Percentiles rank a stretch among this genome's conserved stretches.
Evolutionary conservation across 2,113 vertebrate genomes (phyloP).

Genomic region (Pedetes capensis): DNA sequence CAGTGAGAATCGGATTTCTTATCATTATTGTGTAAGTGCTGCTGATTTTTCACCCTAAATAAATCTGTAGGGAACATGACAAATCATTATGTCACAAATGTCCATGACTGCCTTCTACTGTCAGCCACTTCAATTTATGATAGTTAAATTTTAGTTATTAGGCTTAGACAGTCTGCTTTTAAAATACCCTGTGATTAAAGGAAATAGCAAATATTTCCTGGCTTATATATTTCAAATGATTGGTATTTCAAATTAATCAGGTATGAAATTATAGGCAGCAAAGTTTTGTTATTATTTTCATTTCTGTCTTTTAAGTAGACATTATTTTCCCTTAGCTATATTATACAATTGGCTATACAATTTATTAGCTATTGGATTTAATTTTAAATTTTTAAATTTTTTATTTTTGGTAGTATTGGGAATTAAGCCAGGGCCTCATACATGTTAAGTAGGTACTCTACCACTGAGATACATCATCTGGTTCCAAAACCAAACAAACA

Average conservation of each 20-base stretch:
- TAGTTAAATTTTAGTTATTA: slow-evolving; percentile 22
- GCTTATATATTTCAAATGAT: slow-evolving; percentile 45
- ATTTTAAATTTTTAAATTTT: neutral
- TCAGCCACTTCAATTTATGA: slow-evolving; percentile 44
- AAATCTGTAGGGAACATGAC: slow-evolving; percentile 83
- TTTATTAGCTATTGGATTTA: neutral
- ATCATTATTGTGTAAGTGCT: slow-evolving; percentile 39
- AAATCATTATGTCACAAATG: slow-evolving; percentile 79
- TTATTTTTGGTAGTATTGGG: neutral
- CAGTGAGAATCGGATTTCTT: slow-evolving; percentile 47
- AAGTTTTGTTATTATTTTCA: slow-evolving; percentile 11
- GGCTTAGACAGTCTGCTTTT: slow-evolving; percentile 10
- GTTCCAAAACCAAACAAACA: neutral
- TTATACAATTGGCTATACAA: neutral
- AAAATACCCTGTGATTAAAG: slow-evolving; percentile 41
- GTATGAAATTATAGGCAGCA: neutral
- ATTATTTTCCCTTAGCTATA: neutral
- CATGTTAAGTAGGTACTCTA: neutral
- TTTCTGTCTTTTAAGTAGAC: slow-evolving; percentile 7
- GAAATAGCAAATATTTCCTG: slow-evolving; percentile 55
- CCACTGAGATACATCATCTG: neutral
- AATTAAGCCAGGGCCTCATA: neutral
- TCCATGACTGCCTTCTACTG: slow-evolving; percentile 59
- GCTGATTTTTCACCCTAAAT: slow-evolving; percentile 48
- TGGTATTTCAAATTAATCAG: slow-evolving; percentile 3